These are phyloP conservation scores for Andricus grossulariae DNA, from an alignment of 1,140 invertebrate species.

Conservation along the genomic window DNA sequence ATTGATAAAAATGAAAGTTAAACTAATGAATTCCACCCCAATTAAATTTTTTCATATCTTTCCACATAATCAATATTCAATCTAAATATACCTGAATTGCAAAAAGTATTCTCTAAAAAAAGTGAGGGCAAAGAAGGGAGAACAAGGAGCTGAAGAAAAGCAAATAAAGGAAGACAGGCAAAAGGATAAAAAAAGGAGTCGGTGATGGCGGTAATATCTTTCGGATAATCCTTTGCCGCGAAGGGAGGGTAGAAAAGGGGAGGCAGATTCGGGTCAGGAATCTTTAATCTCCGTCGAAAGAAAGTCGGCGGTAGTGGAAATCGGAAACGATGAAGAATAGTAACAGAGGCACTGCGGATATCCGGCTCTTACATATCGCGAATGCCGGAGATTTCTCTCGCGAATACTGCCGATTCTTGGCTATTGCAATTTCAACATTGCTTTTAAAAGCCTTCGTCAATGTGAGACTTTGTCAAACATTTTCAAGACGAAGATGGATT, in stretches of 20 bases:
- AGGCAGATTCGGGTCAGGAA: slow-evolving; percentile 59
- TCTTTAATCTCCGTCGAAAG: slow-evolving; percentile 61
- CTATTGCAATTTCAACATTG: neutral
- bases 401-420: slow-evolving; percentile 34
- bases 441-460: neutral
- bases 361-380: slow-evolving; percentile 50
- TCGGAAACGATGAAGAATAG: slow-evolving; percentile 50
- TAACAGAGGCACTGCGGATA: slow-evolving; percentile 50
- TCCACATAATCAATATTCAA: slow-evolving; percentile 13
- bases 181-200: slow-evolving; percentile 42
- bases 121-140: neutral
- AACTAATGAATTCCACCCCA: too few species aligned
- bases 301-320: slow-evolving; percentile 49
- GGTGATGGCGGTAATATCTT: slow-evolving; percentile 60
- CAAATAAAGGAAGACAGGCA: slow-evolving; percentile 22
- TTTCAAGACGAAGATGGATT: neutral
- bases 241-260: slow-evolving; percentile 22
- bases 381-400: slow-evolving; percentile 19
- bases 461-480: slow-evolving; percentile 16
- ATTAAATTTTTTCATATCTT: neutral
- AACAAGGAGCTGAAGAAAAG: neutral
- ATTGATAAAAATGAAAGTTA: too few species aligned
- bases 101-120: neutral
- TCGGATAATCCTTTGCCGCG: slow-evolving; percentile 60
- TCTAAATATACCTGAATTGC: neutral